Evolutionary conservation across 2,113 vertebrate genomes (phyloP).

Genomic region (Perca schrenkii): DNA sequence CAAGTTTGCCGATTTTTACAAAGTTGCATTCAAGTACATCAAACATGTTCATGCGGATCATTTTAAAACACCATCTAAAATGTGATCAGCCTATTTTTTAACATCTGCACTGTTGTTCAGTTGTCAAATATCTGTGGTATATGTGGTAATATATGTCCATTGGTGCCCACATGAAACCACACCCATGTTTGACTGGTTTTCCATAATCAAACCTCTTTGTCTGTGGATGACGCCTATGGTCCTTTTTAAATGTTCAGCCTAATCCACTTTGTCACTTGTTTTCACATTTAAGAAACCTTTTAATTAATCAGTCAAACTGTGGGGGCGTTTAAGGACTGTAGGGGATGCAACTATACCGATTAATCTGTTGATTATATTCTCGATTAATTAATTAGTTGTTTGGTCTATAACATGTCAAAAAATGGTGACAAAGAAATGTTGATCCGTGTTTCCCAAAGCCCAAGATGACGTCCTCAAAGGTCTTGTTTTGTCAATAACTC

Average conservation of each 20-base stretch:
- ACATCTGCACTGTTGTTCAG: constrained; percentile 24
- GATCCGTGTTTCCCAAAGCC: no score
- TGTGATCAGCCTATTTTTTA: not conserved
- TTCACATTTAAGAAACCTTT: not conserved
- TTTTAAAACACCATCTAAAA: not conserved
- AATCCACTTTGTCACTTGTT: not conserved
- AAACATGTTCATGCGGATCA: no score
- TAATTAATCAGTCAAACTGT: not conserved
- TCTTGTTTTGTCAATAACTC: no score
- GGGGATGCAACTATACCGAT: no score
- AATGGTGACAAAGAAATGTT: no score
- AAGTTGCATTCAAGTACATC: not conserved
- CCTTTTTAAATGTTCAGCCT: not conserved
- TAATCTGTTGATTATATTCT: no score
- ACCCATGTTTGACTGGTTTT: constrained; percentile 40
- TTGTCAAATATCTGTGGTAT: not conserved
- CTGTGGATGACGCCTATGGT: not conserved
- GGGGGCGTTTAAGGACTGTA: no score
- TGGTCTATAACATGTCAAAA: no score
- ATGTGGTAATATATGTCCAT: not conserved
- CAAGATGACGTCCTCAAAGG: no score
- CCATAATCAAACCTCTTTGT: not conserved
- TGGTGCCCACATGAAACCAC: constrained; percentile 50
- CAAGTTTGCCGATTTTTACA: not conserved
- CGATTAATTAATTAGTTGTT: no score